Base-by-base conservation (phyloP, 1,140 invertebrate genomes). In the Euwallacea similis region DNA sequence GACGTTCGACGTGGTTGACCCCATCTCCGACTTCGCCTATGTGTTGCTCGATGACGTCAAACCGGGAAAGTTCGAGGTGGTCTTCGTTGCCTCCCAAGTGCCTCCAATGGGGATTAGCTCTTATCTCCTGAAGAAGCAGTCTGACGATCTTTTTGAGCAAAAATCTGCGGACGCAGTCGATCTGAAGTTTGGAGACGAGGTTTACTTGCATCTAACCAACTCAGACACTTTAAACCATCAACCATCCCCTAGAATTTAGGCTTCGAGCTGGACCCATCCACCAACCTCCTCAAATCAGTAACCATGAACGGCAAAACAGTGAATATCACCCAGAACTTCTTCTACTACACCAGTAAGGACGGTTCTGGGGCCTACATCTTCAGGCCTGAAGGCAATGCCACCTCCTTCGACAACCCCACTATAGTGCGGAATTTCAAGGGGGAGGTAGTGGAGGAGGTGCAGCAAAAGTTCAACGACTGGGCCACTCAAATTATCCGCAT, bases 301-400 rank as follows among this genome's bases (percentile, higher is more conserved):
- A 85, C 87, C 44, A 63, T 83, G 42, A 83, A 87, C 74, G 83
- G 82, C 64, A 74, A 74, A n/a, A 82, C 79, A 53, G 69, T 87
- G 0, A 73, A 79, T 21, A 69, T 94, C 0, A 81, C 80, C 0
- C 93, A 97, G 78, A 86, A 88, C 15, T 83, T 85, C 66, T 82
- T 84, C 42, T 91, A 85, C 77, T 93, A 93, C 75, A 79, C 82
- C 7, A 86, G 86, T 0, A 79, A 82, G 56, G 84, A 85, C 7
- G 77, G 83, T 0, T 93, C 91, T 0, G 94, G 94, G 0, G 93
- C 94, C 0, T 96, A 96, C 76, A 90, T 94, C 55, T 96, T 97
- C 81, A 85, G 93, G 50, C 93, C 94, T 13, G 64, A 68, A 21
- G 67, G 73, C 41, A 56, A 69, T 13, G 61, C 73, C 82, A 10